Conservation (phyloP, 2,113 vertebrate species). For the Actinemys pallida region DNA sequence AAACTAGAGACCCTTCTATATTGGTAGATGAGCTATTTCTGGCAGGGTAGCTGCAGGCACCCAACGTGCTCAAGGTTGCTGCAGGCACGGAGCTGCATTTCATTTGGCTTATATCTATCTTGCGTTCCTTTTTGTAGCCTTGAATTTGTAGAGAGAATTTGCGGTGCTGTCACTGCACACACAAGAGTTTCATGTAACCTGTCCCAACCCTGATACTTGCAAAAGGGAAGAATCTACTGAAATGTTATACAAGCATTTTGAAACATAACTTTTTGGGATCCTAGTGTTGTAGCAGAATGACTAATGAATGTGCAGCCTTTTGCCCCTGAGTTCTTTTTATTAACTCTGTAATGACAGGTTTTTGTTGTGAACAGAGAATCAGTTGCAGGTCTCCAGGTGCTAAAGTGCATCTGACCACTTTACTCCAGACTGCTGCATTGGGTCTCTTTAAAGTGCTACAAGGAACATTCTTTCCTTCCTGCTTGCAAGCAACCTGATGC, state of each 20-base stretch:
- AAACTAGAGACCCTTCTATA: neutral
- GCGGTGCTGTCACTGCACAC: neutral
- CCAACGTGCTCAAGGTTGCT: neutral
- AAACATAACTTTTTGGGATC: constrained; percentile 34
- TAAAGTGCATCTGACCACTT: neutral
- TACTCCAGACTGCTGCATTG: neutral
- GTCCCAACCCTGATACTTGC: neutral
- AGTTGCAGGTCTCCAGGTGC: neutral
- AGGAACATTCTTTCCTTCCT: neutral
- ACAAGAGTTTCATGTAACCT: neutral
- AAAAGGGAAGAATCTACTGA: neutral
- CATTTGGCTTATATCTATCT: neutral
- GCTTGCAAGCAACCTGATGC: neutral
- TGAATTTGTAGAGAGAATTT: neutral
- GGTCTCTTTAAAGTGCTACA: neutral
- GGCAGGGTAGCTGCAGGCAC: neutral
- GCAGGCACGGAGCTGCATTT: neutral
- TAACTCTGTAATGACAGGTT: neutral
- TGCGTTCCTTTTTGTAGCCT: neutral
- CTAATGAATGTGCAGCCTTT: neutral
- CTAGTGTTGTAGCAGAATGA: constrained; percentile 9
- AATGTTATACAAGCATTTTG: neutral
- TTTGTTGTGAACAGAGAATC: neutral
- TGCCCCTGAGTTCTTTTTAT: neutral
- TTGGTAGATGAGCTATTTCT: neutral